Evolutionary conservation across 2,797 vertebrate genomes (phyloP).

Genomic region (Loris lydekkerianus): DNA sequence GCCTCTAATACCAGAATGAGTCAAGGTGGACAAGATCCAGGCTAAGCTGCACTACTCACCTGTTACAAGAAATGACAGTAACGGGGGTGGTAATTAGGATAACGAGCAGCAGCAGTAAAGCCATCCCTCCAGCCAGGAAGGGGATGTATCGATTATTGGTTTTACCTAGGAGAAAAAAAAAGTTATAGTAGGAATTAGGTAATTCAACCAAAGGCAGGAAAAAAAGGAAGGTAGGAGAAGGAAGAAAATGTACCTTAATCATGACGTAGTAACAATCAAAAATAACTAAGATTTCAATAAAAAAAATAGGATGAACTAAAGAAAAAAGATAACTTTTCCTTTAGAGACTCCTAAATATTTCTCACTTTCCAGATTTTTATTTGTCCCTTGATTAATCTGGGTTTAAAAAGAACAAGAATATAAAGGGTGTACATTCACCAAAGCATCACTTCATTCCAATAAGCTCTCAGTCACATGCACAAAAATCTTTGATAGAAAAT

Average conservation of each 20-base stretch:
- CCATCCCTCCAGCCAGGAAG: constrained; percentile 64
- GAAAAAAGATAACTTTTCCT: neutral
- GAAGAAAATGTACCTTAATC: neutral
- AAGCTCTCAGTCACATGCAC: neutral
- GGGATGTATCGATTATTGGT: neutral
- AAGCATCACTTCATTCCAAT: neutral
- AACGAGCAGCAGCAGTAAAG: constrained; percentile 51
- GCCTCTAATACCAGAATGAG: neutral
- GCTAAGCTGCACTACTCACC: constrained; percentile 63
- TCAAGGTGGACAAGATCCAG: neutral
- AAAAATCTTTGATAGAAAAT: constrained; percentile 1
- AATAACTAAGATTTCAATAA: constrained; percentile 15
- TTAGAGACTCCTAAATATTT: neutral
- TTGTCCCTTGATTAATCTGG: neutral
- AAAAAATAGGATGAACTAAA: too few species aligned
- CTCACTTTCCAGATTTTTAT: neutral
- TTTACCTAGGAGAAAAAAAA: constrained; percentile 75
- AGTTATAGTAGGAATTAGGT: constrained; percentile 46
- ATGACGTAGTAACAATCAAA: neutral
- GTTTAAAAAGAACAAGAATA: constrained; percentile 47
- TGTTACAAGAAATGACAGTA: constrained; percentile 55
- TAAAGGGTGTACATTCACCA: neutral
- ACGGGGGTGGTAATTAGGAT: neutral
- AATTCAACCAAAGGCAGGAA: constrained; percentile 10
- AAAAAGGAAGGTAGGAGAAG: neutral